Conservation (phyloP, 2,888 invertebrate species). For the Nipponacmea schrenckii region DNA sequence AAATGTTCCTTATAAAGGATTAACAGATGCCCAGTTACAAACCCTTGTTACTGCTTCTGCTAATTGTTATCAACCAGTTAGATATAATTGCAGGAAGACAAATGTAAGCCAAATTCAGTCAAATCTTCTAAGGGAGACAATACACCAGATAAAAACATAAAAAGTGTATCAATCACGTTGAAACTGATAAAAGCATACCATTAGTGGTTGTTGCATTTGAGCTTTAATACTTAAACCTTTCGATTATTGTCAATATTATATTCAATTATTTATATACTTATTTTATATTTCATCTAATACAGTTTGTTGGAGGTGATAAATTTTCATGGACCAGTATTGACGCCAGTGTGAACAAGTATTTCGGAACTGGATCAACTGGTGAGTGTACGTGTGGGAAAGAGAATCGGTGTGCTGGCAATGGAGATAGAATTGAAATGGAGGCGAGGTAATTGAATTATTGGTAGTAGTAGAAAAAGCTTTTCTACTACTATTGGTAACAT, state of each 20-base stretch:
- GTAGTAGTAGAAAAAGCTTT: background rate
- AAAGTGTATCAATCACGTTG: background rate
- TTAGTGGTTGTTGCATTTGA: too few species aligned
- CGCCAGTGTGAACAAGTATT: conserved; percentile 20
- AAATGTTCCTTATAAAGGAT: conserved; percentile 40
- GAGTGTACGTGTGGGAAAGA: conserved; percentile 37
- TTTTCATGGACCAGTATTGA: conserved; percentile 37
- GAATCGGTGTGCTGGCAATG: conserved; percentile 37
- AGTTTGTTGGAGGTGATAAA: conserved; percentile 35
- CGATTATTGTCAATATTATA: too few species aligned
- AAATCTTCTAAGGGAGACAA: too few species aligned
- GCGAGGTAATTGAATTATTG: conserved; percentile 20
- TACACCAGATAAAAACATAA: too few species aligned
- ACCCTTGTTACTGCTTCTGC: conserved; percentile 36
- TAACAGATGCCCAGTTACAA: conserved; percentile 40
- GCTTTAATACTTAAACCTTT: too few species aligned
- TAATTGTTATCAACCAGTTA: conserved; percentile 52
- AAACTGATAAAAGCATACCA: background rate
- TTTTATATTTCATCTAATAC: background rate
- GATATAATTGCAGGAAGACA: conserved; percentile 44
- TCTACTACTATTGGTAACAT: too few species aligned
- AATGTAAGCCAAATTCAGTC: conserved; percentile 33
- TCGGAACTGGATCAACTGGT: conserved; percentile 29
- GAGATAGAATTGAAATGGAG: conserved; percentile 17
- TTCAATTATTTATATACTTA: background rate